Conservation (phyloP, 1,140 invertebrate genomes). For the Macrosteles quadrilineatus region DNA sequence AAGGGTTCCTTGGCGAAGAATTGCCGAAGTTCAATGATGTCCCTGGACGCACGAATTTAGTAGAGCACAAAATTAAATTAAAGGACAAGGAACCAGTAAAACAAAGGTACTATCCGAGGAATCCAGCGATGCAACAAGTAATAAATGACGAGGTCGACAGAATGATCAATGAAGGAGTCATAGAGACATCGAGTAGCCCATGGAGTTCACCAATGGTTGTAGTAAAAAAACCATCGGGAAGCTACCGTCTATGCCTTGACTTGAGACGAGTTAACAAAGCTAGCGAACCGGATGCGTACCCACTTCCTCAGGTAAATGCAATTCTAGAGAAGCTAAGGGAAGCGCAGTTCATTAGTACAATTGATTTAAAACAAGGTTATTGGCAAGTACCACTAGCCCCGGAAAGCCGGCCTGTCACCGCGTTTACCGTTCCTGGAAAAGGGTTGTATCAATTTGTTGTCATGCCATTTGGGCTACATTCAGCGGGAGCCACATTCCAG, state of each 20-base stretch:
- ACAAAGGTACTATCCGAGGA: no score
- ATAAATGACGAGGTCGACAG: constrained; percentile 37
- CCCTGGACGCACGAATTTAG: neutral
- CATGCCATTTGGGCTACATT: constrained; percentile 49
- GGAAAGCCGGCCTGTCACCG: constrained; percentile 29
- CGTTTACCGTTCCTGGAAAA: constrained; percentile 38
- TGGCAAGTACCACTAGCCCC: constrained; percentile 32
- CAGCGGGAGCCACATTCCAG: constrained; percentile 44
- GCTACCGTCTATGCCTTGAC: constrained; percentile 53
- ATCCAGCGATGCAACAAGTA: no score
- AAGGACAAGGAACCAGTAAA: no score
- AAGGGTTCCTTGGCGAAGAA: neutral
- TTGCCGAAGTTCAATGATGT: neutral
- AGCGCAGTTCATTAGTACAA: constrained; percentile 41
- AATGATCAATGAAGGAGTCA: constrained; percentile 47
- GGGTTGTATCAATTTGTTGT: constrained; percentile 45
- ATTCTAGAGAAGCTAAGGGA: constrained; percentile 45
- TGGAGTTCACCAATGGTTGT: constrained; percentile 50
- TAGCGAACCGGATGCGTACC: constrained; percentile 45
- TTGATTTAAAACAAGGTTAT: constrained; percentile 46
- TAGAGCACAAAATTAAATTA: no score
- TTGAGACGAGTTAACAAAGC: constrained; percentile 51
- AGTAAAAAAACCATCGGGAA: constrained; percentile 50
- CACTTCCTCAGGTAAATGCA: constrained; percentile 43
- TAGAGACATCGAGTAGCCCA: constrained; percentile 49